These are phyloP conservation scores for Episyrphus balteatus DNA, from an alignment of 1,140 invertebrate genomes.

Conservation along the genomic window DNA sequence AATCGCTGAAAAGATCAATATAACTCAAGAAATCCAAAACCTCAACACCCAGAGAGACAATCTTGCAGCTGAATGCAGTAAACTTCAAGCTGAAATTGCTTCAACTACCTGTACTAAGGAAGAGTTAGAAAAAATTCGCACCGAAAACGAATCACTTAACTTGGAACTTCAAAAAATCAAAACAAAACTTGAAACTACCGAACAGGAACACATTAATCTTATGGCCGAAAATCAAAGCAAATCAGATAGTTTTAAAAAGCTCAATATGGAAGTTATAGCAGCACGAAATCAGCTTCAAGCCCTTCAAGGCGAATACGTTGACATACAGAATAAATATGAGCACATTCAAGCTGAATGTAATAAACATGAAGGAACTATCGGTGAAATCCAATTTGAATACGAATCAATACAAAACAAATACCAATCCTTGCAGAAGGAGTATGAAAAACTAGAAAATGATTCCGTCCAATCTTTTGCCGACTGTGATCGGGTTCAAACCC, in stretches of 20 bases:
- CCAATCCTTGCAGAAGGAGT: conserved; percentile 12
- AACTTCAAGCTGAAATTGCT: conserved; percentile 9
- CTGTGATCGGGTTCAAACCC: conserved; percentile 7
- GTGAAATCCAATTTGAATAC: conserved; percentile 13
- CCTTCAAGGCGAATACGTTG: conserved; percentile 12
- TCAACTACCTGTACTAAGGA: no score
- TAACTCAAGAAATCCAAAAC: background rate
- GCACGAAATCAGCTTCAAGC: conserved; percentile 7
- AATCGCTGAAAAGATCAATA: background rate
- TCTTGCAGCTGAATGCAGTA: conserved; percentile 12
- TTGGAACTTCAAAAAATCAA: no score
- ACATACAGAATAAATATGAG: conserved; percentile 12
- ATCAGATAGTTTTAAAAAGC: conserved; percentile 7
- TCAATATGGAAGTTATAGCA: conserved; percentile 8
- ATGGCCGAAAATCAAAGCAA: background rate
- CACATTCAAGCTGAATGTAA: conserved; percentile 10
- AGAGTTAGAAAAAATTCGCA: no score
- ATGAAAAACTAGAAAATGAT: conserved; percentile 7
- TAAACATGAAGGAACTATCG: conserved; percentile 6
- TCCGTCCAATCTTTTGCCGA: conserved; percentile 4
- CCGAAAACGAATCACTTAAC: no score
- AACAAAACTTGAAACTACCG: no score
- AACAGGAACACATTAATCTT: no score
- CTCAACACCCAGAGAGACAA: background rate
- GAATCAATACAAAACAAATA: conserved; percentile 16